phyloP scores from a whole-genome alignment of 92 coral and sea anemone genomes.

The Anthopleura xanthogrammica region DNA sequence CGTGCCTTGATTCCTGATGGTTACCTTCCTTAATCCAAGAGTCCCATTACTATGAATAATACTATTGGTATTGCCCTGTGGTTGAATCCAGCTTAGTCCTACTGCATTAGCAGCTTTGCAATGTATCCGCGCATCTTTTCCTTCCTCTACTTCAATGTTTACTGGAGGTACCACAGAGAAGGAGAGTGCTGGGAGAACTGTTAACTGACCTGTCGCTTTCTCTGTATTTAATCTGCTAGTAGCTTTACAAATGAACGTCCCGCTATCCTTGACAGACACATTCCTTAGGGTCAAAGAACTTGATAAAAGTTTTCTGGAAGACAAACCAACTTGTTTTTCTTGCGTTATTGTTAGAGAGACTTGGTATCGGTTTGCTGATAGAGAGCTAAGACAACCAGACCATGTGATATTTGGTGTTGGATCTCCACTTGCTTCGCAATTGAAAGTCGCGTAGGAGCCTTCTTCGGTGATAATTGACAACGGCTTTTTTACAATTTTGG shows the following conservation, averaged over 20 bases:
- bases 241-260: slow-evolving; percentile 23
- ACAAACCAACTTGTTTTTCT: not conserved
- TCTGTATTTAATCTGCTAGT: not conserved
- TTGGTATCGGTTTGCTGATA: not conserved
- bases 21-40: slow-evolving; percentile 16
- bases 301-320: not conserved
- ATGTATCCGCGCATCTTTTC: not conserved
- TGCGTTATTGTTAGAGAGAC: not conserved
- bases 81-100: not conserved
- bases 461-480: slow-evolving; percentile 7
- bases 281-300: slow-evolving; percentile 3
- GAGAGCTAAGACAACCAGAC: slow-evolving; percentile 14
- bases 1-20: not conserved
- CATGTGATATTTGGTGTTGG: slow-evolving; percentile 33
- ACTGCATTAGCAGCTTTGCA: slow-evolving; percentile 16
- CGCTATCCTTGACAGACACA: slow-evolving; percentile 4
- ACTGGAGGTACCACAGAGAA: slow-evolving; percentile 4
- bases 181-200: not conserved
- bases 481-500: slow-evolving; percentile 6
- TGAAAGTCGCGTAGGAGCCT: slow-evolving; percentile 4
- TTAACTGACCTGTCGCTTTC: not conserved
- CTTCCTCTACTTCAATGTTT: not conserved
- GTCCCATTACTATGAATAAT: slow-evolving; percentile 4
- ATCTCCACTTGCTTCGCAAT: slow-evolving; percentile 24
- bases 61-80: not conserved